Conservation (phyloP, 2,797 vertebrate species). For the Otolemur crassicaudatus region DNA sequence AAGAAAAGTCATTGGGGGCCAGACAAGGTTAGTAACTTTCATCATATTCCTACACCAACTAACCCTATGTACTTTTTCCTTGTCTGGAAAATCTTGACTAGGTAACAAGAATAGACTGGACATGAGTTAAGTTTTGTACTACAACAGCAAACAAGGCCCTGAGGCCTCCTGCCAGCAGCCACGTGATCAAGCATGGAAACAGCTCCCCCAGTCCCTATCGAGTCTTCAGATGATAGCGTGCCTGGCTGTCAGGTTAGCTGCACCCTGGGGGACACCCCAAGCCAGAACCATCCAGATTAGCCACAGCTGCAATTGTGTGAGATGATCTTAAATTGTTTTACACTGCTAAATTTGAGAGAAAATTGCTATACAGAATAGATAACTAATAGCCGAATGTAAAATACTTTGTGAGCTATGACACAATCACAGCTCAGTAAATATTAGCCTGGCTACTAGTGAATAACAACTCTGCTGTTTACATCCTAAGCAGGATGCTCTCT, state of each 20-base stretch:
- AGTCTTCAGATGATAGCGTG: background rate
- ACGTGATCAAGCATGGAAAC: background rate
- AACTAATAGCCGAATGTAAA: background rate
- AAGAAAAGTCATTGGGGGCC: no score
- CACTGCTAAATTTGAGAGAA: background rate
- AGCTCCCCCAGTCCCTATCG: background rate
- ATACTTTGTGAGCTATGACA: background rate
- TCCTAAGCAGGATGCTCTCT: background rate
- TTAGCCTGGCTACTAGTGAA: background rate
- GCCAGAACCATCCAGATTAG: background rate
- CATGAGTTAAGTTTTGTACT: background rate
- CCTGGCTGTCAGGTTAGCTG: background rate
- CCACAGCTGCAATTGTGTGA: background rate
- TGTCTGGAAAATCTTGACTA: background rate
- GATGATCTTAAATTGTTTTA: background rate
- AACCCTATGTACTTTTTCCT: background rate
- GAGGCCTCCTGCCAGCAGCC: background rate
- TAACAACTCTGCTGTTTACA: background rate
- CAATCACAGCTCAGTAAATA: background rate
- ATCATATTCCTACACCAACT: background rate
- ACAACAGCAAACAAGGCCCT: background rate
- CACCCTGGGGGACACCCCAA: background rate
- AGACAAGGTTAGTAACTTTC: background rate
- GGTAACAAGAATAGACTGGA: background rate
- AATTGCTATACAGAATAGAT: background rate